These are phyloP conservation scores for Falco cherrug DNA, from an alignment of 2,797 vertebrate species.

Conservation along the genomic window DNA sequence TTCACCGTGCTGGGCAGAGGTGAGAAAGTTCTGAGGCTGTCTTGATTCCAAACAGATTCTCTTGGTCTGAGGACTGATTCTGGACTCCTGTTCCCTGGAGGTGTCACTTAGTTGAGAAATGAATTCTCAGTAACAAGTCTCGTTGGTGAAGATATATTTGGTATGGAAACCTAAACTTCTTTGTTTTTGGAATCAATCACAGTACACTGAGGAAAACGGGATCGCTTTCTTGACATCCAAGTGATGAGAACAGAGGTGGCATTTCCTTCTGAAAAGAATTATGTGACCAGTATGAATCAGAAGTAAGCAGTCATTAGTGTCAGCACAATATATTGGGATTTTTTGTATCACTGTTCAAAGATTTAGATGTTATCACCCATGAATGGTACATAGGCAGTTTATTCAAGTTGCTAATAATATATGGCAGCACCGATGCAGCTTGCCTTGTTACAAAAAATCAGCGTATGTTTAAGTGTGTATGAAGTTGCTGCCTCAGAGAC, in stretches of 20 bases:
- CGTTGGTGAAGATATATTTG: not conserved
- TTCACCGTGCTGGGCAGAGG: not conserved
- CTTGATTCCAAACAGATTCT: not conserved
- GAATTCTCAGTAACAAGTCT: not conserved
- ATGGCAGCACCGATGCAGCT: not conserved
- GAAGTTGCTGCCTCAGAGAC: not conserved
- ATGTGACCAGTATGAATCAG: not conserved
- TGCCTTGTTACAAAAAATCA: not conserved
- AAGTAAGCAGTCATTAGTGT: not conserved
- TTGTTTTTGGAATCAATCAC: not conserved
- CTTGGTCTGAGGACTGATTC: not conserved
- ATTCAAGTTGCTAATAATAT: not conserved
- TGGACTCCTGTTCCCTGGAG: not conserved
- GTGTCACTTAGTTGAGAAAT: not conserved
- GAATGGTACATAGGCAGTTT: not conserved
- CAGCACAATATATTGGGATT: not conserved
- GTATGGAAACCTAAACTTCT: not conserved
- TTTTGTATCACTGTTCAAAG: not conserved
- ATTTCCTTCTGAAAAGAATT: not conserved
- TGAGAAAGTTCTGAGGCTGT: not conserved
- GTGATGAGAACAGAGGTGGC: not conserved
- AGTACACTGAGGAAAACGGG: not conserved
- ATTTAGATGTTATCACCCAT: not conserved
- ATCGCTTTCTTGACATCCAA: not conserved
- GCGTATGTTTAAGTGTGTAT: not conserved